A percentile compares a stretch with the other conserved stretches of the same genome.
Conservation (phyloP, 2,113 vertebrate species). For the Psephotus haematonotus region DNA sequence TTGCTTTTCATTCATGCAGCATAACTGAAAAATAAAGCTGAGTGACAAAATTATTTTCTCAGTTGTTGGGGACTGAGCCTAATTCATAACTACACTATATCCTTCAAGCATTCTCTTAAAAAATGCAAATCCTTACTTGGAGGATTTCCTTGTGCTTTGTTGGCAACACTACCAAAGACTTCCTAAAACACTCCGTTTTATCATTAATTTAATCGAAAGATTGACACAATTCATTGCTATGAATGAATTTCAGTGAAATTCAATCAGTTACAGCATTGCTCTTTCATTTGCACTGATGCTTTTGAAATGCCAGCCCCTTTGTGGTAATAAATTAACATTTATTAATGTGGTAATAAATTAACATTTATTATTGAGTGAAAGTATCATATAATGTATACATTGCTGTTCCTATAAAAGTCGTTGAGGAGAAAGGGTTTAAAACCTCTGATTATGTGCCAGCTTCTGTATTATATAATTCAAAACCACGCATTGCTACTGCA, state of each 20-base stretch:
- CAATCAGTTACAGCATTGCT: background rate
- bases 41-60: background rate
- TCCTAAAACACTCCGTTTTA: background rate
- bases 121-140: conserved; percentile 4
- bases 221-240: background rate
- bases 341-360: background rate
- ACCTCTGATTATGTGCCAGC: background rate
- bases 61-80: background rate
- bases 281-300: background rate
- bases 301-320: background rate
- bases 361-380: background rate
- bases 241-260: background rate
- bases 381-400: background rate
- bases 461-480: background rate
- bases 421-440: background rate
- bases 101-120: background rate
- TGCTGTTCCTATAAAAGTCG: background rate
- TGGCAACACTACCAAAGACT: background rate
- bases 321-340: background rate
- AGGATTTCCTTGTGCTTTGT: background rate
- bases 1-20: background rate
- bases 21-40: background rate
- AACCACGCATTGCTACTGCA: accelerated
- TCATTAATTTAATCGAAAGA: background rate
- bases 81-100: background rate